Conservation (phyloP, 2,888 invertebrate genomes). For the Dryocosmus kuriphilus region DNA sequence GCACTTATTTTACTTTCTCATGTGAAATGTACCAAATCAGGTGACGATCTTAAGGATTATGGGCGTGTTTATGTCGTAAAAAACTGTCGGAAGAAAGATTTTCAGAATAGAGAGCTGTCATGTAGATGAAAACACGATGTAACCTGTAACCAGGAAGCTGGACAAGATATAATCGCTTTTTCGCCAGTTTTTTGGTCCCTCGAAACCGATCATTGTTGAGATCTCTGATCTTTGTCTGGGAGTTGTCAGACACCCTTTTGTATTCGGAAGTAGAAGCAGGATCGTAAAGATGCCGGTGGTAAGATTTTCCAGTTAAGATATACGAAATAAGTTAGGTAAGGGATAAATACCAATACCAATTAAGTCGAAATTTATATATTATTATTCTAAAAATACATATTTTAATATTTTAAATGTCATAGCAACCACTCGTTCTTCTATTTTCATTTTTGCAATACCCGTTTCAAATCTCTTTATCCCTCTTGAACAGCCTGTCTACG, state of each 20-base stretch:
- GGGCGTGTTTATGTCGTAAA: constrained; percentile 38
- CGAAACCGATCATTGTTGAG: constrained; percentile 15
- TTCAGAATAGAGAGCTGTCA: constrained; percentile 19
- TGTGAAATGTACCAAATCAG: constrained; percentile 27
- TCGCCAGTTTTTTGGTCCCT: neutral
- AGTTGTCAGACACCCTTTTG: constrained; percentile 32
- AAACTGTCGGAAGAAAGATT: constrained; percentile 35
- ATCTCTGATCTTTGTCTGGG: constrained; percentile 12
- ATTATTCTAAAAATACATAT: neutral
- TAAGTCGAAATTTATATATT: neutral
- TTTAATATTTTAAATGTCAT: neutral
- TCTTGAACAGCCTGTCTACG: constrained; percentile 19
- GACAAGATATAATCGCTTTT: constrained; percentile 25
- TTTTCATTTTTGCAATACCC: constrained; percentile 24
- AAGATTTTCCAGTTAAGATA: constrained; percentile 6
- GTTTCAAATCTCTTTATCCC: constrained; percentile 3
- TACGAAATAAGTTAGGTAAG: constrained; percentile 10
- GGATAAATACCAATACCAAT: constrained; percentile 13
- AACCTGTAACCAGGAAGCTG: constrained; percentile 34
- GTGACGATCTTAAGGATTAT: constrained; percentile 30
- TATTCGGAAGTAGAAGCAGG: constrained; percentile 36
- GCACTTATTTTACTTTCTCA: constrained; percentile 15
- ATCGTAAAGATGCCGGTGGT: constrained; percentile 24
- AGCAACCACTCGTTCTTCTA: neutral
- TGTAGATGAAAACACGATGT: constrained; percentile 34